Evolutionary conservation across 2,113 vertebrate genomes (phyloP).

Genomic region (Oplegnathus fasciatus): DNA sequence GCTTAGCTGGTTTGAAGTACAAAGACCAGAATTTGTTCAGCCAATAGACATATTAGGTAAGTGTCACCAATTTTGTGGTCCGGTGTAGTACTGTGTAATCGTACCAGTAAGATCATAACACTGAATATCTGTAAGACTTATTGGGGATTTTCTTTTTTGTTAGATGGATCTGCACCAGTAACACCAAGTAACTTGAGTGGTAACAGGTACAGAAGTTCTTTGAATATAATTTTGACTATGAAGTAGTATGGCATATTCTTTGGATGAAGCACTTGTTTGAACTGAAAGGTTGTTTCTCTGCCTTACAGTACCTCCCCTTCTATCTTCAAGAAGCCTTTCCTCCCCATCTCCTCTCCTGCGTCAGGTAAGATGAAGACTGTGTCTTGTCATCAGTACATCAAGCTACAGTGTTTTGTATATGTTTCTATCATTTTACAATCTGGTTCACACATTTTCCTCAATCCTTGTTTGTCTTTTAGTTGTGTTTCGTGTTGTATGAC

Average conservation of each 20-base stretch:
- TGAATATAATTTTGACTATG: conserved; percentile 13
- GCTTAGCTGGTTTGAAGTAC: conserved; percentile 91
- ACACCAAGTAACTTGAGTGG: conserved; percentile 73
- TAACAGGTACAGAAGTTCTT: conserved; percentile 75
- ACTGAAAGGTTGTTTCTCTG: conserved; percentile 15
- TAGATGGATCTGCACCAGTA: conserved; percentile 78
- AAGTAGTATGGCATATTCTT: neutral
- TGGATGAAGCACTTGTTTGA: neutral
- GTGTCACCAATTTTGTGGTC: neutral
- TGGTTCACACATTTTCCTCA: conserved; percentile 4
- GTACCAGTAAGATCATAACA: neutral
- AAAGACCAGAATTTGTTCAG: conserved; percentile 91
- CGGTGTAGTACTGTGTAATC: neutral
- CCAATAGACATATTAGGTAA: conserved; percentile 85
- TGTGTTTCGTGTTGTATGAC: conserved; percentile 17
- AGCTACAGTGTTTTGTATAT: neutral
- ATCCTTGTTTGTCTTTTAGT: conserved; percentile 27
- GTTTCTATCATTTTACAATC: conserved; percentile 24
- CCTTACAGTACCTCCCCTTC: conserved; percentile 87
- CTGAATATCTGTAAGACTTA: neutral
- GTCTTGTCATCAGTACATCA: neutral
- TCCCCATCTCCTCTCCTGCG: conserved; percentile 87
- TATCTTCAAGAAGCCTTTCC: conserved; percentile 90
- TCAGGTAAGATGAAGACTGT: conserved; percentile 80
- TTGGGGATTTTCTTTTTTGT: conserved; percentile 23